Conservation (phyloP, 2,113 vertebrate species). For the Alexandromys fortis region DNA sequence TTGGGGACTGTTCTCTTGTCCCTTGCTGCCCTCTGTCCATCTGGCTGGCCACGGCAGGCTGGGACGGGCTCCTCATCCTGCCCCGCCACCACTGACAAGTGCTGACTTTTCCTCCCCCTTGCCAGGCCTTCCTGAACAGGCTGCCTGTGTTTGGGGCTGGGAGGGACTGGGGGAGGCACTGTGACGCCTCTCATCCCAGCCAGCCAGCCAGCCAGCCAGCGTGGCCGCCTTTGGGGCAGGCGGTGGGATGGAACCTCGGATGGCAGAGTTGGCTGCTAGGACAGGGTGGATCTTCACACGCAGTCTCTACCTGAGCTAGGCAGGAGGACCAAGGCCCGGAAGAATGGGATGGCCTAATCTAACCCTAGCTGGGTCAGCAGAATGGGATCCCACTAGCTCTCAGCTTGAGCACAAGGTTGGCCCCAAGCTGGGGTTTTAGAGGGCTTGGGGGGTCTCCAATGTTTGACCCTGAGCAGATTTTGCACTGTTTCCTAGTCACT, state of each 20-base stretch:
- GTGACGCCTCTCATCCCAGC: constrained; percentile 67
- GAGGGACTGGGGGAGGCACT: constrained; percentile 59
- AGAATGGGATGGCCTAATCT: background rate
- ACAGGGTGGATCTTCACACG: background rate
- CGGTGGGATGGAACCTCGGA: constrained; percentile 44
- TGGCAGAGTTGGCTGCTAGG: constrained; percentile 27
- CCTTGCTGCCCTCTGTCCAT: constrained; percentile 61
- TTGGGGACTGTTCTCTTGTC: constrained; percentile 26
- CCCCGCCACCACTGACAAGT: constrained; percentile 62
- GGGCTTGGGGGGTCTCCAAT: background rate
- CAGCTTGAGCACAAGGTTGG: background rate
- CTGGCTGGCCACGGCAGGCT: constrained; percentile 56
- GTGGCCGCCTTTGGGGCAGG: constrained; percentile 61
- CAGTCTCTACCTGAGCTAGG: constrained; percentile 11
- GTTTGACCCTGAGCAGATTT: background rate
- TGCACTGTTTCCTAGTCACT: background rate
- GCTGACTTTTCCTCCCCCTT: constrained; percentile 59
- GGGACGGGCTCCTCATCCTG: constrained; percentile 60
- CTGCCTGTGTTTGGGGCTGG: constrained; percentile 73
- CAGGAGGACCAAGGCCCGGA: background rate
- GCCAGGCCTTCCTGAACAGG: constrained; percentile 72
- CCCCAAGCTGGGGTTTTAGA: background rate
- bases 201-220: constrained; percentile 71
- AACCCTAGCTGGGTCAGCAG: background rate
- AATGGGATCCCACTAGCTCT: background rate